A percentile compares a stretch with the other conserved stretches of the same genome.
Evolutionary conservation across 2,113 vertebrate species (phyloP).

Genomic region (Corvus moneduloides): DNA sequence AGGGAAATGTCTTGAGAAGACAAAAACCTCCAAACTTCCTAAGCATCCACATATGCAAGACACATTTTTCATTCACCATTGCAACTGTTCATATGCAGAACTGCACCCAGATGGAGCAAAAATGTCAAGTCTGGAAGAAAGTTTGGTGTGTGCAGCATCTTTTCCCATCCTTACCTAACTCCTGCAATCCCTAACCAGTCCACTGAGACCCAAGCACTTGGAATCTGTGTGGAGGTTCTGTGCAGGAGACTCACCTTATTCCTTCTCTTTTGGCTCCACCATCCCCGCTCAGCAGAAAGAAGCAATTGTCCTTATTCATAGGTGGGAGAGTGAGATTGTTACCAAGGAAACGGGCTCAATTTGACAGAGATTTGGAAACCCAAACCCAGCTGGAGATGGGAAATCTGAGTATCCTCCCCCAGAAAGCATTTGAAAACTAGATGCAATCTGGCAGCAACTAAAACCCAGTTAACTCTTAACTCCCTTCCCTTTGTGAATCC

Average conservation of each 20-base stretch:
- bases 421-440: conserved; percentile 58
- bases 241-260: neutral
- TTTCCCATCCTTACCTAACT: neutral
- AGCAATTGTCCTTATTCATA: conserved; percentile 46
- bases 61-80: neutral
- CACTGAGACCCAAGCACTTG: neutral
- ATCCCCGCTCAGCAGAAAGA: neutral
- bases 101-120: neutral
- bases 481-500: neutral
- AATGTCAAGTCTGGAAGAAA: neutral
- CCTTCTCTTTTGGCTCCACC: conserved; percentile 1
- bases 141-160: neutral
- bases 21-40: neutral
- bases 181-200: neutral
- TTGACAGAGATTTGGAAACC: conserved; percentile 64
- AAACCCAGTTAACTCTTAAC: conserved; percentile 39
- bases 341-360: conserved; percentile 41
- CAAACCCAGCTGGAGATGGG: conserved; percentile 53
- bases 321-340: conserved; percentile 51
- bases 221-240: neutral
- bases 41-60: neutral
- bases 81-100: neutral
- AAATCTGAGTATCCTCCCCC: conserved; percentile 60
- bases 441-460: conserved; percentile 57
- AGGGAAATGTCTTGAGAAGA: neutral